These are phyloP conservation scores for Apistogramma diplotaenia DNA, from an alignment of 2,113 vertebrate species.

Conservation along the genomic window DNA sequence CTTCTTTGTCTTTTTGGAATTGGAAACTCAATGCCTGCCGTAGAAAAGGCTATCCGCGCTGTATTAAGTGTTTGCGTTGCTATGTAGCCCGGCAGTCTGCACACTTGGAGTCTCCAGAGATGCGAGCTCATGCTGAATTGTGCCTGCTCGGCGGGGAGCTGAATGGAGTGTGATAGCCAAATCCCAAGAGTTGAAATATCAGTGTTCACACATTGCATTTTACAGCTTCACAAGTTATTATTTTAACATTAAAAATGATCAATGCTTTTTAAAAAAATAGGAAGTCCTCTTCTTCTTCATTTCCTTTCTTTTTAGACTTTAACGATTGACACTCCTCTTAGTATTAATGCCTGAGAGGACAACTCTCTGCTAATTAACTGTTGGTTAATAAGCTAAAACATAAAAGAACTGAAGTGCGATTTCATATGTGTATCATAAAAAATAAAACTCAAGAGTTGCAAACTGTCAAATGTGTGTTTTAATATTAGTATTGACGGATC, in stretches of 20 bases:
- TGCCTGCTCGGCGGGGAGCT: slow-evolving; percentile 30
- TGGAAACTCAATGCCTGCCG: not conserved
- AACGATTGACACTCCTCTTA: not conserved
- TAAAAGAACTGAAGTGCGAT: not conserved
- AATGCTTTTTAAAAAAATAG: not conserved
- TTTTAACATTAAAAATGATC: not conserved
- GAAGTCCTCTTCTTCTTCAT: not conserved
- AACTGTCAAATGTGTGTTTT: not conserved
- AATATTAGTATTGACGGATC: not conserved
- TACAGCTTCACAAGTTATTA: not conserved
- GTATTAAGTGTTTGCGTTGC: slow-evolving; percentile 5
- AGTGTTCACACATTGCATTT: slow-evolving; percentile 10
- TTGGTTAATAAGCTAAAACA: not conserved
- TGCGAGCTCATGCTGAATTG: slow-evolving; percentile 30
- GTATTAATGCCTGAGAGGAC: not conserved
- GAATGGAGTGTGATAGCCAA: slow-evolving; percentile 10
- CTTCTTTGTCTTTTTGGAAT: not conserved
- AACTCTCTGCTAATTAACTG: not conserved
- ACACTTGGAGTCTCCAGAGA: slow-evolving; percentile 34
- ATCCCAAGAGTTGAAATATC: slow-evolving; percentile 30
- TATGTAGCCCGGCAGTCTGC: slow-evolving; percentile 3
- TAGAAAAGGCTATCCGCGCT: not conserved
- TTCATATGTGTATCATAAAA: not conserved
- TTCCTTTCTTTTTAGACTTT: not conserved
- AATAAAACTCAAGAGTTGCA: not conserved